Evolutionary conservation across 2,797 vertebrate genomes (phyloP).

Genomic region (Xenopus petersii): DNA sequence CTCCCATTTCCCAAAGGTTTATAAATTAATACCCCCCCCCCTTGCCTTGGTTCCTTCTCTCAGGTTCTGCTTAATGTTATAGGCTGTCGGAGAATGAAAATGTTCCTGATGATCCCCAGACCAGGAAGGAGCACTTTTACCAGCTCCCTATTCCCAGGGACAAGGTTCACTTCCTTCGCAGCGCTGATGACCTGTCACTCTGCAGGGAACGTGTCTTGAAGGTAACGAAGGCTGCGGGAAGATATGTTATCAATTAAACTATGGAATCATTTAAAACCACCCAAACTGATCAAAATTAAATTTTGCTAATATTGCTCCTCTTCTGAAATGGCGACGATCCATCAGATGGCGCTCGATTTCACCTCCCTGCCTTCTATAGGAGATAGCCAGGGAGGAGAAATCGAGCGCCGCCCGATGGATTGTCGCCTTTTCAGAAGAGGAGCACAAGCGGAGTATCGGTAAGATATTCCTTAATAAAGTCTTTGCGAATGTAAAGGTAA

Average conservation of each 20-base stretch:
- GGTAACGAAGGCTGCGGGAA: constrained; percentile 59
- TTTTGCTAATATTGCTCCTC: too few species aligned
- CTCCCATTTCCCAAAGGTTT: constrained; percentile 15
- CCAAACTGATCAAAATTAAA: too few species aligned
- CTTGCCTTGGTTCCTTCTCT: not conserved
- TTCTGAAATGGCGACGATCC: too few species aligned
- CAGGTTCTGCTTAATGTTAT: constrained; percentile 30
- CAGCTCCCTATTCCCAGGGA: constrained; percentile 74
- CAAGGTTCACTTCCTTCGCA: constrained; percentile 70
- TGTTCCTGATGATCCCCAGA: not conserved
- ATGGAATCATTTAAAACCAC: too few species aligned
- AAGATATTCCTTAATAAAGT: too few species aligned
- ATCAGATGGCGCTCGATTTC: too few species aligned
- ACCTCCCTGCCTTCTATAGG: too few species aligned
- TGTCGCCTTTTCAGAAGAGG: too few species aligned
- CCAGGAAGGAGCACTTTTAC: constrained; percentile 65
- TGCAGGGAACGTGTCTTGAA: constrained; percentile 68
- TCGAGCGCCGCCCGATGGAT: too few species aligned
- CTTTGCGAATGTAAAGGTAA: too few species aligned
- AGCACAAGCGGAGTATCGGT: too few species aligned
- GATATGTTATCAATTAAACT: not conserved
- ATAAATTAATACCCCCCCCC: constrained; percentile 14
- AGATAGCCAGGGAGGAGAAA: too few species aligned
- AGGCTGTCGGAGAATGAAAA: constrained; percentile 48
- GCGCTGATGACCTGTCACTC: constrained; percentile 58